Evolutionary conservation across 2,113 vertebrate genomes (phyloP), one percentile per base, ranked within the genome.

Genomic region (Erythrocercus mccallii): DNA sequence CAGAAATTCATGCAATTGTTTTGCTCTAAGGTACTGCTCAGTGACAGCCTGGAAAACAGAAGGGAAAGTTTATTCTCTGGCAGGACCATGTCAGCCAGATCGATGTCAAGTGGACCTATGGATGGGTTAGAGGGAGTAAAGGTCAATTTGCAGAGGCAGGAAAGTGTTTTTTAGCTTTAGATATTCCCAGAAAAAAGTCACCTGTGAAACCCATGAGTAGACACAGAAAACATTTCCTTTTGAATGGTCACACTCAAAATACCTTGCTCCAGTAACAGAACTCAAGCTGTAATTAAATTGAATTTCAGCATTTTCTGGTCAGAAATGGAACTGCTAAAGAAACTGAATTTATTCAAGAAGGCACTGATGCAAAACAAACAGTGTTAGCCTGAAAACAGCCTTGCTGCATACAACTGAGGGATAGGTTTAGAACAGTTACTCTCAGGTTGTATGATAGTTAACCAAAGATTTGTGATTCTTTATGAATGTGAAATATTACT

Each of bases 1-100:
- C 97, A 97, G 45, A 99, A 98, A 66, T 95, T 99, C 38, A 98
- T 98, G 48, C 86, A 95, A 44, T 89, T 98, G 35, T 89, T 99
- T 45, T 57, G 94, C 15, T 61, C 94, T 40, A 90, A 45, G 1
- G 95, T 23, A 15, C 51, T 65, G 47, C 92, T 96, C 71, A 97
- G 90, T 0, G 94, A 98, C 16, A 90, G 84, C 42, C 77, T 42
- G 25, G 98, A 98, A 35, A 66, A 4, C 14, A 96, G 96, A 73
- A 96, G 97, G 33, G 98, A 98, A 25, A 98, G 97, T 51, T 28
- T 99, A 15, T 98, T 97, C 85, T 98, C 98, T 4, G 95, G 89
- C 13, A 96, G 98, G 31, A 96, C 96, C 5, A 37, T 88, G 61
- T 96, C 95, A 6, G 94, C 51, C 95, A 88, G 94, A 54, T 92